Conservation (phyloP, 1,140 invertebrate genomes). For the Atta cephalotes region DNA sequence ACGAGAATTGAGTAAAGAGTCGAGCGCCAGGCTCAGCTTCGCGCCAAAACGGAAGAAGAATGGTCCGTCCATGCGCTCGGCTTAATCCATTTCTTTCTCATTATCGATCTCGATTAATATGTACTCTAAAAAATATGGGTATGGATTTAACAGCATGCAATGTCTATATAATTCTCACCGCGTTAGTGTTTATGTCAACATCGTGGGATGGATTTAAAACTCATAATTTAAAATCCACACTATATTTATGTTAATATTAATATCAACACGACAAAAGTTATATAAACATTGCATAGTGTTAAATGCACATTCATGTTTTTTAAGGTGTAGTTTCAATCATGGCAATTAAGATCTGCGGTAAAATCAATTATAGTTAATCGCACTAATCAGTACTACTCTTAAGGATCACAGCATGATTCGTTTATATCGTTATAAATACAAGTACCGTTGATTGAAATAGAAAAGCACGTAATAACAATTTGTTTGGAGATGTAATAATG, state of each 20-base stretch:
- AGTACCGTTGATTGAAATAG: not conserved
- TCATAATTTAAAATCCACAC: too few relatives aligned
- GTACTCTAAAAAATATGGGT: too few relatives aligned
- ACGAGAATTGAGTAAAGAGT: constrained; percentile 13
- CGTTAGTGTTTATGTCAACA: too few relatives aligned
- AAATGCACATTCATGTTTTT: too few relatives aligned
- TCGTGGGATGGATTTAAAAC: too few relatives aligned
- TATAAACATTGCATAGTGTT: too few relatives aligned
- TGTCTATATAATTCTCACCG: too few relatives aligned
- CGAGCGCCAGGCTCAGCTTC: not conserved
- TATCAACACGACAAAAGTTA: too few relatives aligned
- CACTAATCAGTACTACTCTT: not conserved
- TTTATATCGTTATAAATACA: not conserved
- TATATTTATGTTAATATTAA: too few relatives aligned
- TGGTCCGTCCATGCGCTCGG: not conserved
- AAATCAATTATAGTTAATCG: constrained; percentile 10
- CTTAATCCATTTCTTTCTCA: not conserved
- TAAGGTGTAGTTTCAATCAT: not conserved
- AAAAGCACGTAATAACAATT: not conserved
- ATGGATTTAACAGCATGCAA: too few relatives aligned
- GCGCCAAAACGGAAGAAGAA: constrained; percentile 13
- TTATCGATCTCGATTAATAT: not conserved
- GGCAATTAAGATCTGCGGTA: not conserved
- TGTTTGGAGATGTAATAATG: not conserved
- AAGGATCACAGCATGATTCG: not conserved